A percentile compares a stretch with the other conserved stretches of the same genome.
Conservation (phyloP, 2,113 vertebrate genomes). For the Callipepla squamata region DNA sequence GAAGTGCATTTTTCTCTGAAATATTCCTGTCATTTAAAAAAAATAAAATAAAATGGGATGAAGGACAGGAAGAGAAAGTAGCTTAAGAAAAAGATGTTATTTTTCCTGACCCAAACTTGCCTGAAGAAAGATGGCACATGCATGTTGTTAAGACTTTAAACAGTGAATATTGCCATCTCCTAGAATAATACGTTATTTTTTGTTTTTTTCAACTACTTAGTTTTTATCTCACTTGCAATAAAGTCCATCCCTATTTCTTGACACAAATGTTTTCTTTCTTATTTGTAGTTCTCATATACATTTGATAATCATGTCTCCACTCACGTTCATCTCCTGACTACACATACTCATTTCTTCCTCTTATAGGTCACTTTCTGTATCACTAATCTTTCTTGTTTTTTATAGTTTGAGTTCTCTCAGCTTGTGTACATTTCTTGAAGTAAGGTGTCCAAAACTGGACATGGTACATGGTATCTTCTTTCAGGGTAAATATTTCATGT, state of each 20-base stretch:
- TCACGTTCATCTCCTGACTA: neutral
- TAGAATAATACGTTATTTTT: neutral
- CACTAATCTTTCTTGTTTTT: neutral
- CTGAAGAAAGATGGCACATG: neutral
- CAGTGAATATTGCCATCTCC: neutral
- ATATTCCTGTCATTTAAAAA: neutral
- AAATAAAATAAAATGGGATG: neutral
- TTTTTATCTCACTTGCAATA: neutral
- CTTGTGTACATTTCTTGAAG: neutral
- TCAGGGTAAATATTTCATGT: neutral
- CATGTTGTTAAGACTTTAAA: neutral
- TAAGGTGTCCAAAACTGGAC: neutral
- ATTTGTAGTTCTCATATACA: neutral
- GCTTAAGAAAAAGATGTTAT: neutral
- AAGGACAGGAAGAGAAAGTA: neutral
- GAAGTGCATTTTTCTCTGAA: neutral
- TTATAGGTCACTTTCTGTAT: neutral
- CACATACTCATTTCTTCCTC: neutral
- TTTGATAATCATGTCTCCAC: neutral
- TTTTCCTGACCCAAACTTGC: neutral
- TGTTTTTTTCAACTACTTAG: neutral
- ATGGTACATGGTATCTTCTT: neutral
- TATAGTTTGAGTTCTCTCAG: neutral
- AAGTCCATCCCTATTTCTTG: neutral
- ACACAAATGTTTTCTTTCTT: neutral